These are phyloP conservation scores for Eupithecia abbreviata DNA, from an alignment of 2,888 invertebrate species.

Conservation along the genomic window DNA sequence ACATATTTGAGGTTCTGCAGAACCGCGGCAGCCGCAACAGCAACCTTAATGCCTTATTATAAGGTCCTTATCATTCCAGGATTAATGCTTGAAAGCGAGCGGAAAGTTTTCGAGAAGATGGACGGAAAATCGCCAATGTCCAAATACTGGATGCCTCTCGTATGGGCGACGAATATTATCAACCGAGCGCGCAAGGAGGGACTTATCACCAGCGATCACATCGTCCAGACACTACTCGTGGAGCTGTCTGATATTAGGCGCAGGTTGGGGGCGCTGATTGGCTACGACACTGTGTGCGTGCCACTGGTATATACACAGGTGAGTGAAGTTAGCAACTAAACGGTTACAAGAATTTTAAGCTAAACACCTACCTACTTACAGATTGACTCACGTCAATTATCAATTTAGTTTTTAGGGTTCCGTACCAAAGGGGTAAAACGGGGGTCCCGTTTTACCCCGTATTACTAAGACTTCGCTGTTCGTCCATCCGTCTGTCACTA, in stretches of 20 bases:
- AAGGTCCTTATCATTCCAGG: slow-evolving; percentile 79
- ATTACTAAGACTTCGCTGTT: too few species aligned
- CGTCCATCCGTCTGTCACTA: too few species aligned
- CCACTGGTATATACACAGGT: slow-evolving; percentile 97
- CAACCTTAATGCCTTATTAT: neutral
- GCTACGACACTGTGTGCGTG: slow-evolving; percentile 96
- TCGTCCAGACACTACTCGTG: slow-evolving; percentile 94
- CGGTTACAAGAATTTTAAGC: neutral
- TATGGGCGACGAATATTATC: slow-evolving; percentile 96
- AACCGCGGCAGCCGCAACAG: too few species aligned
- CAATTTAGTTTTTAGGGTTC: too few species aligned
- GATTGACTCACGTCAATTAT: too few species aligned
- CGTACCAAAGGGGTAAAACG: too few species aligned
- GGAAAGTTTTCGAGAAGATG: slow-evolving; percentile 95
- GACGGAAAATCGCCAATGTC: slow-evolving; percentile 95
- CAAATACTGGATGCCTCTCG: slow-evolving; percentile 95
- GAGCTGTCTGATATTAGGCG: slow-evolving; percentile 95
- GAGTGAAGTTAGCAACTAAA: slow-evolving; percentile 6
- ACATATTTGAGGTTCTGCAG: too few species aligned
- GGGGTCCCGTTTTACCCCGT: too few species aligned
- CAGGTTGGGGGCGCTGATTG: slow-evolving; percentile 92
- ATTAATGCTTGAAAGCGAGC: slow-evolving; percentile 95
- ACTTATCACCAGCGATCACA: slow-evolving; percentile 93
- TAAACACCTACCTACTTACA: too few species aligned
- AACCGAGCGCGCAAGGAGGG: slow-evolving; percentile 93